Conservation (phyloP, 2,888 invertebrate genomes). For the Chorisops tibialis region DNA sequence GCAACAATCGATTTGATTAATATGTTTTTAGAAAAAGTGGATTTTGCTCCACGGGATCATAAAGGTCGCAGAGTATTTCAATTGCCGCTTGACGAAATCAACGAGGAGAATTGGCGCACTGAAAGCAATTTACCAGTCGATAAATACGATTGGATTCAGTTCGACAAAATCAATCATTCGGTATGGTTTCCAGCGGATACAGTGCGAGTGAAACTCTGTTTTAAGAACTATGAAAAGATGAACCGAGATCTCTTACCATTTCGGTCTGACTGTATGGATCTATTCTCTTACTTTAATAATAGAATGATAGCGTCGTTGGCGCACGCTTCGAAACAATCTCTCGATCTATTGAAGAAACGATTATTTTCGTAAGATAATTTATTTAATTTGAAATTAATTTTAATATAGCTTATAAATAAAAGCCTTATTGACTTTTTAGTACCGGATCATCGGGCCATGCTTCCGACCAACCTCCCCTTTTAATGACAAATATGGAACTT, state of each 20-base stretch:
- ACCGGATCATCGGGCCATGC: background rate
- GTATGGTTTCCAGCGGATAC: conserved; percentile 45
- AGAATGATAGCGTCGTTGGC: conserved; percentile 71
- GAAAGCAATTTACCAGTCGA: conserved; percentile 46
- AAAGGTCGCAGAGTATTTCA: conserved; percentile 58
- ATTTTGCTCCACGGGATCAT: conserved; percentile 51
- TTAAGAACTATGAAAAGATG: conserved; percentile 62
- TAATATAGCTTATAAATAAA: background rate
- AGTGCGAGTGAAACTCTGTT: conserved; percentile 44
- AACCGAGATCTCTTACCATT: conserved; percentile 59
- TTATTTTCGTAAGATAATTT: conserved; percentile 40
- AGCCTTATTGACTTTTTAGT: too few relatives aligned
- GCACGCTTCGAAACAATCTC: conserved; percentile 67
- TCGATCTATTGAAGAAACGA: conserved; percentile 68
- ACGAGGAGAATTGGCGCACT: conserved; percentile 49
- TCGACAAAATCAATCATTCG: conserved; percentile 47
- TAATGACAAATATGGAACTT: conserved; percentile 43
- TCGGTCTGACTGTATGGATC: conserved; percentile 73
- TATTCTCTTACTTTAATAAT: conserved; percentile 76
- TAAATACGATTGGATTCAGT: conserved; percentile 50
- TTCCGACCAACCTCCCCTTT: conserved; percentile 36
- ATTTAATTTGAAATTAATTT: background rate
- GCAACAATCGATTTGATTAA: conserved; percentile 75
- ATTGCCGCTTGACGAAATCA: conserved; percentile 59
- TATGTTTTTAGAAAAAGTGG: conserved; percentile 63